phyloP scores from a whole-genome alignment of 2,113 vertebrate species.

The Grantiella picta region DNA sequence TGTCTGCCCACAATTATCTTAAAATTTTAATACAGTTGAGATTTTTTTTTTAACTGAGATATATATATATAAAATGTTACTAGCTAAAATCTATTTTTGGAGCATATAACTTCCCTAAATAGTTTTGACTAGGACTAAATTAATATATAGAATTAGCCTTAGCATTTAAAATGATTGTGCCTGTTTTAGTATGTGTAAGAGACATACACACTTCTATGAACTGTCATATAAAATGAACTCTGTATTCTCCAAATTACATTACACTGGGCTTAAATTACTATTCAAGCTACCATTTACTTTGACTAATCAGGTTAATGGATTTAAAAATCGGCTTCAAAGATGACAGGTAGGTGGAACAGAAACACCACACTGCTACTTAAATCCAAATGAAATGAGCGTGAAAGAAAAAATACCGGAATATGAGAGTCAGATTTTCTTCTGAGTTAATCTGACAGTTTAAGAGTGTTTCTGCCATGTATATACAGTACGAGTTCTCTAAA shows the following conservation, averaged over 20 bases:
- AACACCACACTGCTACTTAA: neutral
- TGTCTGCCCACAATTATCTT: neutral
- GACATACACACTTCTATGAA: neutral
- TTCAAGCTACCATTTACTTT: slow-evolving; percentile 3
- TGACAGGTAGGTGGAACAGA: neutral
- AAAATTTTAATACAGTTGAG: neutral
- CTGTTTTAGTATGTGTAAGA: neutral
- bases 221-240: neutral
- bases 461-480: neutral
- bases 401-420: neutral
- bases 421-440: neutral
- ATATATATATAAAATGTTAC: neutral
- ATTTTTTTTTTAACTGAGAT: neutral
- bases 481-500: neutral
- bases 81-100: neutral
- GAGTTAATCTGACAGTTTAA: neutral
- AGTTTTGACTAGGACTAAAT: neutral
- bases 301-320: slow-evolving; percentile 29
- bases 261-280: neutral
- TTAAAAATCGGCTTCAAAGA: neutral
- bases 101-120: neutral
- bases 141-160: neutral
- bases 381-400: neutral
- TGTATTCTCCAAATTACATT: neutral
- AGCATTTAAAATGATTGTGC: neutral